Base-by-base conservation (phyloP, 1,140 invertebrate species). In the Bombus balteatus region DNA sequence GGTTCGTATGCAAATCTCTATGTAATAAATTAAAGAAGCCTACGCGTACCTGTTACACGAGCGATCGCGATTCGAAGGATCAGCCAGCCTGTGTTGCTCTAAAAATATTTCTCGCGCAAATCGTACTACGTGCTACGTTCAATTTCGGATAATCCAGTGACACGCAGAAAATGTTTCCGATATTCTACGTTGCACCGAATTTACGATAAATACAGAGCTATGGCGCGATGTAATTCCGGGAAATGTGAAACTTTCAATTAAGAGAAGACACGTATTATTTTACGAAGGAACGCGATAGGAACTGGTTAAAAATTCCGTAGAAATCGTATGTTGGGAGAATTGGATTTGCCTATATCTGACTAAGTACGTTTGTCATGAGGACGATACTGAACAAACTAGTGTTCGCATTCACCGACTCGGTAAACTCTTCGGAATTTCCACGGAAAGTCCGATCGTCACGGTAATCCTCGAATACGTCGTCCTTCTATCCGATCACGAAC, bases 361-460 rank as follows among this genome's bases (percentile, higher is more conserved):
- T 43, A 47, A 10, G 28, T 53, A 53, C n/a, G 12, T 82, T 82
- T 10, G 70, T 37, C n/a, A 15, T 5, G 9, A 12, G 34, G 39
- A 81, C 47, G 70, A 47, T 74, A 82, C 39, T 28, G 57, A 8
- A 65, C 32, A 82, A 65, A 74, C 53, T 65, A n/a, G 57, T 37
- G 57, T 82, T 47, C 41, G 13, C 57, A 25, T 43, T 15, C 22
- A 12, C 2, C n/a, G 32, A 12, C 18, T 47, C 59, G 71, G 32
- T 28, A 66, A 76, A 76, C 72, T 66, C 59, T 76, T 83, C 41
- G 39, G 59, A 53, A 83, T 83, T 68, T 77, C 73, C 73, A 39
- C 22, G 73, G 13, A 32, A 76, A 66, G 59, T 68, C 34, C 34
- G 81, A 77, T 76, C 62, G 28, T 34, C 81, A 10, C 37, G 71